phyloP scores from a whole-genome alignment of 2,888 invertebrate species.

The Tiphia femorata region DNA sequence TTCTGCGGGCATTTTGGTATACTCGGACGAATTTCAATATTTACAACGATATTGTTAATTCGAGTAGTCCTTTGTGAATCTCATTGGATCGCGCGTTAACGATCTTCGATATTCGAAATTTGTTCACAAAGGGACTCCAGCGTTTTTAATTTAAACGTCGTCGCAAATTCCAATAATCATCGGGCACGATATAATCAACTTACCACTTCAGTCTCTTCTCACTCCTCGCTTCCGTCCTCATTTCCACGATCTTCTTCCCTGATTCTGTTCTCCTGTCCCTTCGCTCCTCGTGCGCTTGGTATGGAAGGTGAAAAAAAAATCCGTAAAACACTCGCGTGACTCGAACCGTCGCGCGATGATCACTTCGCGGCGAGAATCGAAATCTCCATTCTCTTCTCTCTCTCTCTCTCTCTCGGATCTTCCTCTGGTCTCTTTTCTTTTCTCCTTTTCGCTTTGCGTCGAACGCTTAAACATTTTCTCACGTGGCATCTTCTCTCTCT shows the following conservation, averaged over 20 bases:
- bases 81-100: no score
- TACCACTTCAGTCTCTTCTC: slow-evolving; percentile 42
- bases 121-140: no score
- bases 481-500: no score
- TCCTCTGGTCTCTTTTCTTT: no score
- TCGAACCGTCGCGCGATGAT: slow-evolving; percentile 24
- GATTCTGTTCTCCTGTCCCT: slow-evolving; percentile 9
- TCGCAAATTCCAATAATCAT: no score
- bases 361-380: slow-evolving; percentile 23
- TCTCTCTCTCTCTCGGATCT: background rate
- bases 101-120: no score
- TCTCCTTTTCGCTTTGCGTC: no score
- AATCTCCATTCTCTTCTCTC: background rate
- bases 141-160: background rate
- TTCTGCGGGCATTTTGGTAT: no score
- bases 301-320: background rate
- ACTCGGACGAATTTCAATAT: no score
- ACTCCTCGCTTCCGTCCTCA: background rate
- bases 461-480: no score
- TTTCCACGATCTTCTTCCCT: slow-evolving; percentile 15
- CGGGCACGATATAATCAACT: slow-evolving; percentile 54
- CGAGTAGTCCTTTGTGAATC: no score
- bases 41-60: no score
- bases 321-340: slow-evolving; percentile 47
- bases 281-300: slow-evolving; percentile 8